Percentiles rank a stretch among this genome's conserved stretches.
These are phyloP conservation scores for Apodemia duryi DNA, from an alignment of 2,888 invertebrate genomes.

Conservation along the genomic window DNA sequence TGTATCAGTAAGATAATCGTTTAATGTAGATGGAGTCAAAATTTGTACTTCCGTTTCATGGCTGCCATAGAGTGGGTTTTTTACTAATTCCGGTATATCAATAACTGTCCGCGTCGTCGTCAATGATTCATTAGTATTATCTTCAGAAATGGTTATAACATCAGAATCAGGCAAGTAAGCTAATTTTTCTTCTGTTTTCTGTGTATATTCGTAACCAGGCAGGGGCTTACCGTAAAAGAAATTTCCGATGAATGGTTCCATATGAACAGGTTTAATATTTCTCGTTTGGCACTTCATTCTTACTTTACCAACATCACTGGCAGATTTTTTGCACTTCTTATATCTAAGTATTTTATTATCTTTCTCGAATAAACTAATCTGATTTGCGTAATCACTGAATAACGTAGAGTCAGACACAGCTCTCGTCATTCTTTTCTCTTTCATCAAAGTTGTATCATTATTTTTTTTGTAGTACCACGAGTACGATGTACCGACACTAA, in stretches of 20 bases:
- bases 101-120: constrained; percentile 57
- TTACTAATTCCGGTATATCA: constrained; percentile 60
- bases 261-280: constrained; percentile 60
- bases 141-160: constrained; percentile 61
- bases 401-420: constrained; percentile 72
- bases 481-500: constrained; percentile 70
- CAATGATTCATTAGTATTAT: constrained; percentile 55
- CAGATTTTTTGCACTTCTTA: constrained; percentile 62
- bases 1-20: constrained; percentile 50
- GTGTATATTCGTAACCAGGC: constrained; percentile 56
- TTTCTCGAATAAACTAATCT: constrained; percentile 68
- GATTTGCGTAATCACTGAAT: constrained; percentile 74
- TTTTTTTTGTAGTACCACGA: constrained; percentile 75
- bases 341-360: constrained; percentile 40
- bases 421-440: constrained; percentile 55
- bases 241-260: constrained; percentile 70
- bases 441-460: constrained; percentile 52
- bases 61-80: constrained; percentile 67
- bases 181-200: constrained; percentile 65
- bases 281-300: constrained; percentile 58
- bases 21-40: constrained; percentile 37
- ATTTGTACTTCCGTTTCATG: constrained; percentile 51
- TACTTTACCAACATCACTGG: constrained; percentile 62
- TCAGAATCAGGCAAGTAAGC: constrained; percentile 69
- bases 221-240: constrained; percentile 70